Conservation (phyloP, 2,113 vertebrate species). For the Apteryx mantelli region DNA sequence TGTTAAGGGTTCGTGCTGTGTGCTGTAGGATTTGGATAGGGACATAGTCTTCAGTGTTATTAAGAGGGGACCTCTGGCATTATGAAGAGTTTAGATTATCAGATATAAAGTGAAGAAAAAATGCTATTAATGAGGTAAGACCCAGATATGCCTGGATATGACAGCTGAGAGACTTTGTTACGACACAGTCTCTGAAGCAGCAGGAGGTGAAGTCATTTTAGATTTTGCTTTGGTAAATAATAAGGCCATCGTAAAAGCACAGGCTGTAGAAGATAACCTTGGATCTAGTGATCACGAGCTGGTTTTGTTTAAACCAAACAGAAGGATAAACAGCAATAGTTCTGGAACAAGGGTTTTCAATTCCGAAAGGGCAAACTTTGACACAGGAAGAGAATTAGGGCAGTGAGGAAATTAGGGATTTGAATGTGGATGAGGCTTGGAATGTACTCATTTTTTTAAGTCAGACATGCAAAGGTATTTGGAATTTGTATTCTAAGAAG, state of each 20-base stretch:
- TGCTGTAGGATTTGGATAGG: neutral
- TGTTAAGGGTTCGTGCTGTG: neutral
- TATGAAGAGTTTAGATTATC: neutral
- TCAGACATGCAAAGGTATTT: neutral
- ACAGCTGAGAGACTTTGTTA: neutral
- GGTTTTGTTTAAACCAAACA: neutral
- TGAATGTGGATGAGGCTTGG: neutral
- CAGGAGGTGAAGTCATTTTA: neutral
- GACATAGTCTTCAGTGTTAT: neutral
- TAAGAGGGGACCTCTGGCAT: fast-evolving
- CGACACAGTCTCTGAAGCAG: neutral
- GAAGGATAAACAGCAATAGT: neutral
- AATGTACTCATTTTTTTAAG: neutral
- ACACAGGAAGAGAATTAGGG: neutral
- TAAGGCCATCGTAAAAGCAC: neutral
- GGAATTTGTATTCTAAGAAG: neutral
- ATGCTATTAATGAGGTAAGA: neutral
- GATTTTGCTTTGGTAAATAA: neutral
- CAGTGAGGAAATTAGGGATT: neutral
- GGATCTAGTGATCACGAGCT: neutral
- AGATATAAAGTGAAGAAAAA: neutral
- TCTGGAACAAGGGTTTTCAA: neutral
- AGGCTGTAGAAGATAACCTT: neutral
- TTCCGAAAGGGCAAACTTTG: neutral
- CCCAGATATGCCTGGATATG: neutral